phyloP scores from a whole-genome alignment of 37 sponge, comb jelly and placozoan species.

The Ephydatia muelleri region DNA sequence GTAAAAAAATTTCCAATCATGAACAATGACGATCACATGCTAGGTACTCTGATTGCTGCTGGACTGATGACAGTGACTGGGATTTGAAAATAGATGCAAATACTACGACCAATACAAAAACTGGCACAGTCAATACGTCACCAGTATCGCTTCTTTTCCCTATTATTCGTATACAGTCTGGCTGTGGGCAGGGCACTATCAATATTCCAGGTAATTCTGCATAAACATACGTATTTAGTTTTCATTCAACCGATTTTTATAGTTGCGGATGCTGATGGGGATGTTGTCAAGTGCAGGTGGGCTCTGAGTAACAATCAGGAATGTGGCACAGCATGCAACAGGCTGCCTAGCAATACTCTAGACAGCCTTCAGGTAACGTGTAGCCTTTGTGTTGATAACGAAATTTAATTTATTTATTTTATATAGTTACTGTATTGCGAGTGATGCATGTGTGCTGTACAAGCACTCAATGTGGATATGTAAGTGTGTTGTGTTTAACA shows the following conservation, averaged over 20 bases:
- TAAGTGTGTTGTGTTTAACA: too few species aligned
- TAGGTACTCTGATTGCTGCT: not conserved
- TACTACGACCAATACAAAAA: too few species aligned
- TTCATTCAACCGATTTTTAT: not conserved
- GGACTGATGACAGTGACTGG: not conserved
- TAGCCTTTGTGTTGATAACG: too few species aligned
- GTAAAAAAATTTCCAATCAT: too few species aligned
- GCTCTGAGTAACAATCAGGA: not conserved
- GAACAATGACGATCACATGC: too few species aligned
- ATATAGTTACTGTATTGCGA: too few species aligned
- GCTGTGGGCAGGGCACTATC: not conserved
- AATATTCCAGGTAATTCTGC: not conserved
- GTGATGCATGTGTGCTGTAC: too few species aligned
- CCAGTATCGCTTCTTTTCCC: not conserved
- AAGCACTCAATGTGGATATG: too few species aligned
- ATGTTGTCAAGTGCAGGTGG: constrained; percentile 18
- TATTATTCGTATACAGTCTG: not conserved
- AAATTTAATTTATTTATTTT: too few species aligned
- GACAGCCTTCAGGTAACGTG: too few species aligned
- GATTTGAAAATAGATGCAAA: not conserved
- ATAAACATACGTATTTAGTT: too few species aligned
- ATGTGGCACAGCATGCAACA: constrained; percentile 9
- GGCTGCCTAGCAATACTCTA: not conserved
- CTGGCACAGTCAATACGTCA: not conserved
- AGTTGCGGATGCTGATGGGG: constrained; percentile 22